Evolutionary conservation across 92 coral and sea anemone genomes (phyloP), one percentile per base, ranked within the genome.

Genomic region (Phymanthus crucifer): DNA sequence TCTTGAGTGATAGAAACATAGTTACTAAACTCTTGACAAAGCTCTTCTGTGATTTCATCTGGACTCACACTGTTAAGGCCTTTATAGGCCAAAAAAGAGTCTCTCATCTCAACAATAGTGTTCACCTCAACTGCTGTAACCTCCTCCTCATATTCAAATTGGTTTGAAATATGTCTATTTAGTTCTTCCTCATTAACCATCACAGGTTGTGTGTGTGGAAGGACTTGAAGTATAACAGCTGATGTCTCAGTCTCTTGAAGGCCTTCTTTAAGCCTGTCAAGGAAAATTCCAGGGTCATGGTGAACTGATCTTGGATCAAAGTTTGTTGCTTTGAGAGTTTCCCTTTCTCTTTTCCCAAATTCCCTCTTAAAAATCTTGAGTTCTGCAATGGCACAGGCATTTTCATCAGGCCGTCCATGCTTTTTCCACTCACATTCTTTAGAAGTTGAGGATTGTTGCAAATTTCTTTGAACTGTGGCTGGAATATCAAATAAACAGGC

Each of bases 301-400:
- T 81, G 47, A n/a, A 35, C 24, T 65, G 85, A 74, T 29, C 64
- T 70, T 67, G 89, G 82, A 47, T 86, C 85, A 86, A 80, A 80
- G 37, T 61, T 65, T 64, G 80, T 66, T 40, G 85, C 73, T 34
- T 21, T 48, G 31, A 80, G 5, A 2, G 74, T 1, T 32, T 74
- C n/a, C 32, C 71, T 86, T 24, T 37, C 67, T 72, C 46, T 52
- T 71, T 86, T 75, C 10, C 74, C 82, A 80, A 80, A 80, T 45
- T 75, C 85, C 36, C 45, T 43, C 47, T 80, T 86, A 61, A 40
- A 9, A 26, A 86, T 38, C 50, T 77, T 77, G 11, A 77, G 73
- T 5, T 84, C 78, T 36, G 40, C 37, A 66, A 77, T 36, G 23
- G 73, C 17, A 72, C 73, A 84, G 68, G 78, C 40, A 54, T 84